Evolutionary conservation across 1,140 invertebrate genomes (phyloP), one percentile per base, ranked within the genome.

Genomic region (Zaprionus ghesquierei): DNA sequence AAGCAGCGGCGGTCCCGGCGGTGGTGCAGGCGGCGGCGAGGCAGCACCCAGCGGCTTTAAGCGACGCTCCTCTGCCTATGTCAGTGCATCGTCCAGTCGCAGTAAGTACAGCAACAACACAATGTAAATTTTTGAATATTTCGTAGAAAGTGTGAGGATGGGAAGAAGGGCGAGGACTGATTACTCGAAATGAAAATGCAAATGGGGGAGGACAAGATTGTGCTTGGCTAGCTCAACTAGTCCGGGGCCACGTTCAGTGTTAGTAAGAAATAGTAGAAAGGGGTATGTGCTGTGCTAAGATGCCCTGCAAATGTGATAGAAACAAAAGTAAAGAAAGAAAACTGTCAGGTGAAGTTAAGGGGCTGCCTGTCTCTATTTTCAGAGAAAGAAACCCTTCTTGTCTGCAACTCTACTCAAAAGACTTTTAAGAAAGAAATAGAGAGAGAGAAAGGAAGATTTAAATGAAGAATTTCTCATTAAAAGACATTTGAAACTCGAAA

Each of bases 61-160:
- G 79, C 93, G 96, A 60, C 93, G 96, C 54, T 96, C 95, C 56
- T 96, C 95, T 33, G 95, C 96, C 41, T 96, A 96, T 75, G 95
- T 95, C 35, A 94, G 94, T 66, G 93, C 93, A 63, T 93, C 93
- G 58, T 91, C 90, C 77, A 93, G 92, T 84, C 93, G 93, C 86
- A 94, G 93, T 86, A 91, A 90, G 90, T 92, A 80, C 29, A 29
- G 20, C n/a, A 59, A 41, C 8, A 22, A 29, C 23, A 18, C 25
- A 31, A 23, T 55, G 55, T 51, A 41, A 53, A 62, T 44, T 54
- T 62, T 22, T 44, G 27, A 54, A 53, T 35, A 38, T 59, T 59
- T 20, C 18, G 29, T 8, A 41, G 35, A n/a, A 41, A 41, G 20
- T 15, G 8, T 8, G 20, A 12, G 18, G 13, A 27, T 1, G 41